These are phyloP conservation scores for Apotomis capreana DNA, from an alignment of 2,888 invertebrate species.

Conservation along the genomic window DNA sequence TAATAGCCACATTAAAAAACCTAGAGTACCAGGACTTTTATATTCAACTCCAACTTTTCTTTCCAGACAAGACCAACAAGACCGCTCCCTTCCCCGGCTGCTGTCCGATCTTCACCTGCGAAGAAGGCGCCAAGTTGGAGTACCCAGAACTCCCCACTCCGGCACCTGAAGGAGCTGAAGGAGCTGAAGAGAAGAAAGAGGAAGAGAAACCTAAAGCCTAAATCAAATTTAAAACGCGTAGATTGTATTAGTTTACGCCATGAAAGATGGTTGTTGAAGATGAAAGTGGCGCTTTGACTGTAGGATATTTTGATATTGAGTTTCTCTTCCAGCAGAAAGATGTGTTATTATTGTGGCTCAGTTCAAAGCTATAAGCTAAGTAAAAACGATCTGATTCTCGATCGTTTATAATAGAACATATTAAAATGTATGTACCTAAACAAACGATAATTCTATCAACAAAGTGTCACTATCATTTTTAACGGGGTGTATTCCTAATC, in stretches of 20 bases:
- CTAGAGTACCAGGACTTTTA: too few species aligned
- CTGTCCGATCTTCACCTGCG: conserved; percentile 93
- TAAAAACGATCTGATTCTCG: too few species aligned
- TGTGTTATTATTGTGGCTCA: too few species aligned
- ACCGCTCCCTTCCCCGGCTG: conserved; percentile 94
- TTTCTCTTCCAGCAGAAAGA: too few species aligned
- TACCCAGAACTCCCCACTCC: conserved; percentile 89
- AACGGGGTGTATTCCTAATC: conserved; percentile 15
- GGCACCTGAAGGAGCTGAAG: conserved; percentile 60
- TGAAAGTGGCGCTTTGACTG: neutral
- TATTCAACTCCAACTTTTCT: neutral
- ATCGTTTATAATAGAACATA: too few species aligned
- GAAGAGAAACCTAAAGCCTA: conserved; percentile 73
- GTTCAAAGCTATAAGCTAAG: too few species aligned
- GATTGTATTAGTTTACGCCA: neutral
- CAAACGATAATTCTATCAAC: neutral
- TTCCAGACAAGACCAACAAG: conserved; percentile 93
- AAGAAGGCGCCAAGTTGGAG: conserved; percentile 92
- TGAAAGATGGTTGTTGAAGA: neutral
- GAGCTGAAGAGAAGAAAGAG: conserved; percentile 57
- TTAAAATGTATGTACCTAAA: too few species aligned
- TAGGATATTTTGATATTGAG: neutral
- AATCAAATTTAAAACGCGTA: conserved; percentile 45
- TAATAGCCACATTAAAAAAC: too few species aligned
- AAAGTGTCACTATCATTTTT: conserved; percentile 20